A percentile compares a stretch with the other conserved stretches of the same genome.
phyloP scores from a whole-genome alignment of 92 coral and sea anemone species.

The Bergia sp. region DNA sequence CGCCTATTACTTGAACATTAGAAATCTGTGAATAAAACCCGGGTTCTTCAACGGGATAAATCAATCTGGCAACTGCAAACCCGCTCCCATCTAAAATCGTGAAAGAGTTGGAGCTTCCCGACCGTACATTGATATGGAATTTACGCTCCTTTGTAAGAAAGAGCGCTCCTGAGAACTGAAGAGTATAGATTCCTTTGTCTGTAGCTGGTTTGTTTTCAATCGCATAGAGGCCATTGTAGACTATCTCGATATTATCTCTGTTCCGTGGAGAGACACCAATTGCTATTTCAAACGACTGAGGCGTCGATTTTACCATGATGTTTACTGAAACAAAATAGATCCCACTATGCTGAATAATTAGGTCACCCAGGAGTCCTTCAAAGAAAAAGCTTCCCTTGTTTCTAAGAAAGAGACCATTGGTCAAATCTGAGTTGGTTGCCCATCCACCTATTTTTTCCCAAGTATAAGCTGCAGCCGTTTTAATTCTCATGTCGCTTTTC shows the following conservation, averaged over 20 bases:
- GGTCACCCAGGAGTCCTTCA: conserved; percentile 62
- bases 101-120: conserved; percentile 48
- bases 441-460: conserved; percentile 69
- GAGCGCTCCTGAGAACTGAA: conserved; percentile 61
- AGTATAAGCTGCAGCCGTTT: conserved; percentile 24
- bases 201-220: conserved; percentile 47
- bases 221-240: conserved; percentile 50
- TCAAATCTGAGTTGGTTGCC: conserved; percentile 64
- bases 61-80: conserved; percentile 61
- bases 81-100: conserved; percentile 73
- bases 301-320: conserved; percentile 41
- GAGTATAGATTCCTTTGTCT: conserved; percentile 40
- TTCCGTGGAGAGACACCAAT: conserved; percentile 43
- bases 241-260: conserved; percentile 12
- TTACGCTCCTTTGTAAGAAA: conserved; percentile 47
- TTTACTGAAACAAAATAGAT: conserved; percentile 62
- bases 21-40: conserved; percentile 55
- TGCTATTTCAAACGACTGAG: conserved; percentile 55
- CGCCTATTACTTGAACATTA: neutral
- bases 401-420: conserved; percentile 65
- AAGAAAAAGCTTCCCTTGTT: conserved; percentile 55
- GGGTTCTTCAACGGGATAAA: conserved; percentile 62
- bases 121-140: conserved; percentile 50
- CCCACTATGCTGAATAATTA: conserved; percentile 57
- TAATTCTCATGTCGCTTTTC: conserved; percentile 60